Evolutionary conservation across 2,888 invertebrate species (phyloP), one percentile per base, ranked within the genome.

Genomic region (Xestia rhomboidea): DNA sequence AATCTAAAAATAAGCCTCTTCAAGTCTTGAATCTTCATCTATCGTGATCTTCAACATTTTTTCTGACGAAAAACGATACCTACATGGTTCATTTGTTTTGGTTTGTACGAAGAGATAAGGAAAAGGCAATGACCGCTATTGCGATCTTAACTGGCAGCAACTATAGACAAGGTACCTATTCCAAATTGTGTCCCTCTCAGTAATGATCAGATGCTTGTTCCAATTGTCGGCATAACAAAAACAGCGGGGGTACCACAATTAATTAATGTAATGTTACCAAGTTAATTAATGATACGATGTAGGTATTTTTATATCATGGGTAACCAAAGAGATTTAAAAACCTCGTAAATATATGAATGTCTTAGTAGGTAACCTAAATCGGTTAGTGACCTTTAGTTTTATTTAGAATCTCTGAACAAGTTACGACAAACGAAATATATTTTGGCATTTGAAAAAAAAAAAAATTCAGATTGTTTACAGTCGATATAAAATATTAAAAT

Each of bases 251-350:
- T 78, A 54, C 38, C 34, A 44, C 24, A 24, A 62, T 41, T 57
- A 83, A 83, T 77, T 68, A 83, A 69, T 41, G 57, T 71, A 51
- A 68, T 63, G 70, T 68, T 57, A 57, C 68, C 34, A 60, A 60
- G 60, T 73, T 69, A 83, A 79, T 83, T 68, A 79, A 81, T 83
- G 24, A 51, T 60, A 46, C 30, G 30, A 64, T 54, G 11, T 41
- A 7, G 6, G 10, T 41, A n/a, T n/a, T 73, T 38, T 27, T 72
- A 30, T 38, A 11, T 13, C 46, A 41, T 13, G n/a, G 10, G 63
- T 38, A 24, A 0, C 1, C 21, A 46, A 46, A 46, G 46, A 21
- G 46, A 46, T 21, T 7, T 1, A 21, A 46, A 21, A 46, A 46
- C 6, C 1, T 21, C 7, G 18, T 18, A 21, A 46, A 46, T 21